Evolutionary conservation across 2,888 invertebrate genomes (phyloP).

Genomic region (Plagiodera versicolora): DNA sequence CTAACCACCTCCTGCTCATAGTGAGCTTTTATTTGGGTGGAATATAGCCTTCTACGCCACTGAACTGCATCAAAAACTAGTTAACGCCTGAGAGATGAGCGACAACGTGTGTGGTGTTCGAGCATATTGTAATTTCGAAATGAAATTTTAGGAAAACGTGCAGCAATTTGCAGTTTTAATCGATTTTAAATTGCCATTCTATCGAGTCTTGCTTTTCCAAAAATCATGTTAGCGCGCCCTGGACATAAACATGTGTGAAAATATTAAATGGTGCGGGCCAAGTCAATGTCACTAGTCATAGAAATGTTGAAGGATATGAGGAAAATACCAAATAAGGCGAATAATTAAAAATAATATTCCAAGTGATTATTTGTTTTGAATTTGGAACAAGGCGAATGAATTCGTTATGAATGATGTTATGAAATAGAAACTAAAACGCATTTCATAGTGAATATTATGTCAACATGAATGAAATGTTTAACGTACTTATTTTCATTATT

Average conservation of each 20-base stretch:
- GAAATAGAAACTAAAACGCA: no score
- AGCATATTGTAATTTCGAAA: slow-evolving; percentile 27
- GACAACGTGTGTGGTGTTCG: slow-evolving; percentile 30
- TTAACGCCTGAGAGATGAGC: slow-evolving; percentile 26
- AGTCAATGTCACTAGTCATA: no score
- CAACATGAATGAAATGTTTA: no score
- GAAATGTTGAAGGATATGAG: no score
- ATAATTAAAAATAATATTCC: slow-evolving; percentile 8
- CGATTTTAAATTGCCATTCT: slow-evolving; percentile 31
- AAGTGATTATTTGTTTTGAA: slow-evolving; percentile 1
- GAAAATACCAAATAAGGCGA: neutral
- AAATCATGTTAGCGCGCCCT: slow-evolving; percentile 19
- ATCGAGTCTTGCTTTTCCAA: slow-evolving; percentile 24
- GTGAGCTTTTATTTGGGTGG: no score
- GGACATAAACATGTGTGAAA: no score
- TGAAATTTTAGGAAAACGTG: slow-evolving; percentile 29
- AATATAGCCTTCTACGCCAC: slow-evolving; percentile 11
- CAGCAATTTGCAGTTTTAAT: slow-evolving; percentile 30
- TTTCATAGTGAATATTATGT: no score
- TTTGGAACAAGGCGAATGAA: slow-evolving; percentile 10
- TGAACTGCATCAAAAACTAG: slow-evolving; percentile 31
- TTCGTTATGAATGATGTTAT: no score
- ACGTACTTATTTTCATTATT: no score
- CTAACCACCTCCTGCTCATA: no score
- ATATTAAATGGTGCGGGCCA: no score